Conservation (phyloP, 1,140 invertebrate species). For the Ctenoplectra terminalis region DNA sequence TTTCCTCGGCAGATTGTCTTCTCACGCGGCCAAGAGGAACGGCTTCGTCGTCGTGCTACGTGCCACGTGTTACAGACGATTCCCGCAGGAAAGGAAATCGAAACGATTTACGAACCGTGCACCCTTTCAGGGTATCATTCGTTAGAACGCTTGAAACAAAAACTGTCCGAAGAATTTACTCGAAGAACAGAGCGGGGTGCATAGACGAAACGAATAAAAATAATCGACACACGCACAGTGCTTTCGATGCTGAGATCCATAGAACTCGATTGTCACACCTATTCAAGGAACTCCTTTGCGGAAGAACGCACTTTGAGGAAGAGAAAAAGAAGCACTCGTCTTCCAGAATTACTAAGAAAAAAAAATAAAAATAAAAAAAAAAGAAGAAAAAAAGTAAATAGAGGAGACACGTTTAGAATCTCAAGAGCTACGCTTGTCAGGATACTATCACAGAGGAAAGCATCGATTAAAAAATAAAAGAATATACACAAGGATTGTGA, state of each 20-base stretch:
- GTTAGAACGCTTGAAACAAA: background rate
- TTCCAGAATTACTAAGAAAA: slow-evolving; percentile 44
- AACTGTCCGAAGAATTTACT: too few relatives aligned
- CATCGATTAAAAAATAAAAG: background rate
- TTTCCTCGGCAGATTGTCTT: background rate
- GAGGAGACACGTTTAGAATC: slow-evolving; percentile 41
- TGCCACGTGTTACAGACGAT: background rate
- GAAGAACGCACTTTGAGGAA: background rate
- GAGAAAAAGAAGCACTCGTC: slow-evolving; percentile 42
- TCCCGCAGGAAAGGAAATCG: background rate
- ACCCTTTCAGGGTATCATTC: background rate
- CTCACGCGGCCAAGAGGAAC: slow-evolving; percentile 1
- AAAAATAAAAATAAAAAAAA: background rate
- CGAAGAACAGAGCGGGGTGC: background rate
- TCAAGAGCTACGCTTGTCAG: slow-evolving; percentile 16
- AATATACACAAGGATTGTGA: background rate
- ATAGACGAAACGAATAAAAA: background rate
- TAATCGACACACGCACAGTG: slow-evolving; percentile 14
- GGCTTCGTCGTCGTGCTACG: background rate
- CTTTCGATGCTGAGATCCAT: background rate
- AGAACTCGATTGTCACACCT: too few relatives aligned
- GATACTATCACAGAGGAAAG: background rate
- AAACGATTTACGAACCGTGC: background rate
- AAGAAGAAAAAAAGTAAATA: background rate
- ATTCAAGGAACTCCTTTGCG: background rate